Evolutionary conservation across 2,797 vertebrate species (phyloP).

Genomic region (Acanthurus tractus): DNA sequence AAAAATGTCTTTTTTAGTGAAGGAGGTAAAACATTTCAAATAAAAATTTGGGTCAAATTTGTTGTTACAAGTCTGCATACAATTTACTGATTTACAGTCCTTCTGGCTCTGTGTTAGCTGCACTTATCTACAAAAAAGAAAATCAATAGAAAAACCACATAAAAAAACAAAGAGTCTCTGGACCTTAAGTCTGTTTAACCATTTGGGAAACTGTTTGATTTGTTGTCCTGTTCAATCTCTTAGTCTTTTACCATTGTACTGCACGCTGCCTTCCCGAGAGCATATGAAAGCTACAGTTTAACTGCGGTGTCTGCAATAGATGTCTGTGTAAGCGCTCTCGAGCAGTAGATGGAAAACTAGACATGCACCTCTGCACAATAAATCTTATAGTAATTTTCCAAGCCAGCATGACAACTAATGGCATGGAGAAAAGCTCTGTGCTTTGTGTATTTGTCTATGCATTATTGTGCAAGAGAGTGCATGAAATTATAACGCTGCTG

Average conservation of each 20-base stretch:
- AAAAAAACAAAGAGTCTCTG: slow-evolving; percentile 39
- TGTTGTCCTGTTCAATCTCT: slow-evolving; percentile 80
- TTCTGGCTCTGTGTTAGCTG: slow-evolving; percentile 44
- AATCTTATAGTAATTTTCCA: slow-evolving; percentile 88
- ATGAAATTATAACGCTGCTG: slow-evolving; percentile 68
- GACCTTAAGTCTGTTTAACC: slow-evolving; percentile 58
- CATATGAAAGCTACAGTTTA: slow-evolving; percentile 80
- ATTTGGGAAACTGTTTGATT: slow-evolving; percentile 73
- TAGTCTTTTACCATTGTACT: slow-evolving; percentile 73
- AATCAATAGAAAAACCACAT: slow-evolving; percentile 24
- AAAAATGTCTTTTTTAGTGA: slow-evolving; percentile 49
- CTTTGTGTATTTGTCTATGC: slow-evolving; percentile 81
- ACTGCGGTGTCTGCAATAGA: slow-evolving; percentile 83
- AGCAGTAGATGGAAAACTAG: slow-evolving; percentile 88
- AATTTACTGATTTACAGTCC: slow-evolving; percentile 34
- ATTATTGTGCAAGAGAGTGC: slow-evolving; percentile 54
- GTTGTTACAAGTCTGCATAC: slow-evolving; percentile 32
- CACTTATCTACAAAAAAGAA: slow-evolving; percentile 25
- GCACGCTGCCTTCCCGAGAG: slow-evolving; percentile 76
- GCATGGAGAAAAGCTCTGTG: slow-evolving; percentile 76
- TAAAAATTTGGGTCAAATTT: slow-evolving; percentile 24
- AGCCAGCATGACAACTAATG: slow-evolving; percentile 82
- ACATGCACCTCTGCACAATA: slow-evolving; percentile 86
- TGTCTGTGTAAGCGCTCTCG: slow-evolving; percentile 81
- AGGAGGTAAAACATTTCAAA: slow-evolving; percentile 49